Conservation (phyloP, 2,113 vertebrate species). For the Stigmatopora argus region DNA sequence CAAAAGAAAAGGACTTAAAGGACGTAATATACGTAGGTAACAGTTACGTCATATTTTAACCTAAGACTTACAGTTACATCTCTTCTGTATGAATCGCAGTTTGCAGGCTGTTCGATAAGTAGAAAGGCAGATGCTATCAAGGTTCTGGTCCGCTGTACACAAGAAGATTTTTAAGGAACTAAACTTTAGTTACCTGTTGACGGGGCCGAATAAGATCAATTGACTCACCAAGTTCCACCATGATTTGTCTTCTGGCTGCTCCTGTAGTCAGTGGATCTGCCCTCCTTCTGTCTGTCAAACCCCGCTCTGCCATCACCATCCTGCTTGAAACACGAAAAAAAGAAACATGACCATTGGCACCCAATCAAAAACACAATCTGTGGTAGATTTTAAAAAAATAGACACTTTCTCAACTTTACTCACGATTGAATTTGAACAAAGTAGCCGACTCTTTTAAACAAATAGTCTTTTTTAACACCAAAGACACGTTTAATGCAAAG, state of each 20-base stretch:
- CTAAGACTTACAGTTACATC: constrained; percentile 86
- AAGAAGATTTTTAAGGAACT: neutral
- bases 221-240: constrained; percentile 90
- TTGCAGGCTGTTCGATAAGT: constrained; percentile 94
- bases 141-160: constrained; percentile 82
- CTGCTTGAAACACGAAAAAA: constrained; percentile 54
- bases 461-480: too few species aligned
- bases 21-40: neutral
- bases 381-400: too few species aligned
- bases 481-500: too few species aligned
- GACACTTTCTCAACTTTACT: too few species aligned
- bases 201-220: neutral
- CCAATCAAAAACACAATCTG: too few species aligned
- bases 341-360: neutral
- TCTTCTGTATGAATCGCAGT: constrained; percentile 89
- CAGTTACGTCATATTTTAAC: neutral
- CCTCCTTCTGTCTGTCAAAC: constrained; percentile 75
- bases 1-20: neutral
- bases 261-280: constrained; percentile 58
- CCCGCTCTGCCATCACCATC: constrained; percentile 97
- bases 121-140: constrained; percentile 87
- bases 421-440: too few species aligned
- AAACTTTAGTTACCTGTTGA: neutral
- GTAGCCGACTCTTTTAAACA: too few species aligned
- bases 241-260: constrained; percentile 84